Evolutionary conservation across 2,113 vertebrate genomes (phyloP).

Genomic region (Psephotus haematonotus): DNA sequence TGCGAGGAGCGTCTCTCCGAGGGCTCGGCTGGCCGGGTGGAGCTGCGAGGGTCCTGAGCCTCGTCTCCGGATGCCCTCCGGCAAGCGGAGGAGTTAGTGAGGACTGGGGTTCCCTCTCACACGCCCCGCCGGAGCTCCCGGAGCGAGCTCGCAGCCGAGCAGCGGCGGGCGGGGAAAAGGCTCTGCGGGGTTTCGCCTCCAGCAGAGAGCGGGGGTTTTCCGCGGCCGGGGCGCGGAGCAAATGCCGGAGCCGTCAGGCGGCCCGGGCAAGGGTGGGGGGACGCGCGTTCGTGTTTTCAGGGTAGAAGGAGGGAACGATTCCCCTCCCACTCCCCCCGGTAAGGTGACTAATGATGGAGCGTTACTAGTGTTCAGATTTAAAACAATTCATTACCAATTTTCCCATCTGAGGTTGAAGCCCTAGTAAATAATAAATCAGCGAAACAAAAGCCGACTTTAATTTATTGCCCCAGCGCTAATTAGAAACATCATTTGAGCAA

Average conservation of each 20-base stretch:
- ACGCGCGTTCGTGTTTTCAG: neutral
- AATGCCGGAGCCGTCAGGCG: neutral
- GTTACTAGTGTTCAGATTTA: constrained; percentile 72
- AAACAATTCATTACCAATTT: constrained; percentile 77
- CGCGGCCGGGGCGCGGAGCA: neutral
- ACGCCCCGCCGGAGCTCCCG: neutral
- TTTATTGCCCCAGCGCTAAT: constrained; percentile 80
- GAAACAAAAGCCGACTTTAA: constrained; percentile 81
- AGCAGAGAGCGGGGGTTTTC: neutral
- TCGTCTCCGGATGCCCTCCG: neutral
- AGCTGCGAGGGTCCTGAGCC: neutral
- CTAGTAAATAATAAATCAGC: constrained; percentile 82
- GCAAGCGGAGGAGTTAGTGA: neutral
- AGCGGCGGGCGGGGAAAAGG: neutral
- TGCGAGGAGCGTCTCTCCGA: neutral
- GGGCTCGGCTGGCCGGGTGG: neutral
- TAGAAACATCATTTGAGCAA: constrained; percentile 83
- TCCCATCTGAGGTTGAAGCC: constrained; percentile 69
- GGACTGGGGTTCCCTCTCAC: neutral
- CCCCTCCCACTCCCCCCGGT: neutral
- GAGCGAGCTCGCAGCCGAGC: neutral
- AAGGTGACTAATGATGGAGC: constrained; percentile 53
- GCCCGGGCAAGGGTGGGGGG: neutral
- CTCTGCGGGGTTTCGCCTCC: neutral
- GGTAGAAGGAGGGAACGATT: neutral